phyloP scores from a whole-genome alignment of 2,888 invertebrate genomes.

The Andrena haemorrhoa region DNA sequence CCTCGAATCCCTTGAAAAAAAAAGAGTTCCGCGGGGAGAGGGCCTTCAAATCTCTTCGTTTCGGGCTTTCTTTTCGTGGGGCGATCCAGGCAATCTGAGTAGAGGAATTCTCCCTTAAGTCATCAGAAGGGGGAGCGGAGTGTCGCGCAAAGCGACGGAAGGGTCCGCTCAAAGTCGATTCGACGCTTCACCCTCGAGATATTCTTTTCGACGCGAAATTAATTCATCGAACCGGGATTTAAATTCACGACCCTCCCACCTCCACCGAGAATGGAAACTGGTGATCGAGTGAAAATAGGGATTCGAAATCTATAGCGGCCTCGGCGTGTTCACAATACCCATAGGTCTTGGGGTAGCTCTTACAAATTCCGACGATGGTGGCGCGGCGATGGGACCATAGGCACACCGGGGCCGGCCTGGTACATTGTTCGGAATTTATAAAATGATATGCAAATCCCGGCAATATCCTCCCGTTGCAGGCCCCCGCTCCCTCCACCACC shows the following conservation, averaged over 20 bases:
- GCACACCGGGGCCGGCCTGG: slow-evolving; percentile 20
- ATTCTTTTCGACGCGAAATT: slow-evolving; percentile 2
- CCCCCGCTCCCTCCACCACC: background rate
- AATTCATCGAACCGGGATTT: slow-evolving; percentile 28
- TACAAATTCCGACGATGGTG: slow-evolving; percentile 57
- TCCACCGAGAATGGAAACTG: background rate
- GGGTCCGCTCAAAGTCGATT: slow-evolving; percentile 2
- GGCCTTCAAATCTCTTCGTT: slow-evolving; percentile 48
- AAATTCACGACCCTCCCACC: slow-evolving; percentile 2
- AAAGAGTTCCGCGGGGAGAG: slow-evolving; percentile 5
- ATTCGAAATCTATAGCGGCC: slow-evolving; percentile 39
- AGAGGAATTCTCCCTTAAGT: slow-evolving; percentile 33
- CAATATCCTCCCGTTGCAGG: slow-evolving; percentile 72
- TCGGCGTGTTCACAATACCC: slow-evolving; percentile 36
- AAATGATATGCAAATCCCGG: slow-evolving; percentile 79
- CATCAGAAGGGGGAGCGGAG: background rate
- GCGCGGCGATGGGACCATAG: slow-evolving; percentile 20
- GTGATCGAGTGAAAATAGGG: slow-evolving; percentile 20
- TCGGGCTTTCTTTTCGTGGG: slow-evolving; percentile 1
- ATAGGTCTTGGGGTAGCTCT: slow-evolving; percentile 19
- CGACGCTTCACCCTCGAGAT: background rate
- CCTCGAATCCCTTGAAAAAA: slow-evolving; percentile 22
- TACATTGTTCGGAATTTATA: slow-evolving; percentile 76
- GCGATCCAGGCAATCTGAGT: slow-evolving; percentile 26
- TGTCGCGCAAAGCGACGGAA: background rate